A percentile compares a stretch with the other conserved stretches of the same genome.
These are phyloP conservation scores for Leucophenga varia DNA, from an alignment of 1,140 invertebrate species.

Conservation along the genomic window DNA sequence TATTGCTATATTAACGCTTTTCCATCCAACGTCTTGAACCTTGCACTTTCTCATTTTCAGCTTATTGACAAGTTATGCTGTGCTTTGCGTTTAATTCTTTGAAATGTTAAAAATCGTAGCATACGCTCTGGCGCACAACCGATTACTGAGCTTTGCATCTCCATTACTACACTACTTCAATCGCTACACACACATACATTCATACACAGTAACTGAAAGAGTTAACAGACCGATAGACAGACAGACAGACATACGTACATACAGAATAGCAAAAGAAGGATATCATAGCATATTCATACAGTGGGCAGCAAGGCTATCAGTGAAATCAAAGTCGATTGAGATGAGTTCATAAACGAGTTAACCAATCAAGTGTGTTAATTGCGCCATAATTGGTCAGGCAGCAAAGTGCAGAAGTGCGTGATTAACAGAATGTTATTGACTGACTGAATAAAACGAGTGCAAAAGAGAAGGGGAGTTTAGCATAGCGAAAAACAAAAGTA, in stretches of 20 bases:
- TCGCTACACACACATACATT: slow-evolving; percentile 6
- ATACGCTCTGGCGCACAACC: slow-evolving; percentile 15
- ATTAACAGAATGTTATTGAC: slow-evolving; percentile 41
- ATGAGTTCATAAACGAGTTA: slow-evolving; percentile 25
- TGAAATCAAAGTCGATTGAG: slow-evolving; percentile 11
- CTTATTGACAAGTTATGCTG: no score
- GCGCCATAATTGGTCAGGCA: slow-evolving; percentile 50
- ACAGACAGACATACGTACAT: no score
- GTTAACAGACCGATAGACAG: no score
- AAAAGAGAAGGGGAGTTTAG: no score
- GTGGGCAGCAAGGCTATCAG: neutral
- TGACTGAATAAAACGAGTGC: neutral
- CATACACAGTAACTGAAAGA: no score
- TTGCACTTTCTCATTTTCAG: no score
- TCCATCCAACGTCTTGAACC: no score
- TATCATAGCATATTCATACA: neutral
- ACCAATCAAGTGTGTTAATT: slow-evolving; percentile 51
- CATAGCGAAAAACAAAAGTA: no score
- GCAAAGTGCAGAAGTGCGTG: slow-evolving; percentile 32
- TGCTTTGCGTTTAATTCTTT: slow-evolving; percentile 25
- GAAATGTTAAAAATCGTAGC: slow-evolving; percentile 27
- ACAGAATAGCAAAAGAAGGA: no score
- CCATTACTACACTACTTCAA: neutral
- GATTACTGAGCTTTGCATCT: no score
- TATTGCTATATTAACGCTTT: no score